phyloP scores from a whole-genome alignment of 1,140 invertebrate species.

The Caenorhabditis inopinata region DNA sequence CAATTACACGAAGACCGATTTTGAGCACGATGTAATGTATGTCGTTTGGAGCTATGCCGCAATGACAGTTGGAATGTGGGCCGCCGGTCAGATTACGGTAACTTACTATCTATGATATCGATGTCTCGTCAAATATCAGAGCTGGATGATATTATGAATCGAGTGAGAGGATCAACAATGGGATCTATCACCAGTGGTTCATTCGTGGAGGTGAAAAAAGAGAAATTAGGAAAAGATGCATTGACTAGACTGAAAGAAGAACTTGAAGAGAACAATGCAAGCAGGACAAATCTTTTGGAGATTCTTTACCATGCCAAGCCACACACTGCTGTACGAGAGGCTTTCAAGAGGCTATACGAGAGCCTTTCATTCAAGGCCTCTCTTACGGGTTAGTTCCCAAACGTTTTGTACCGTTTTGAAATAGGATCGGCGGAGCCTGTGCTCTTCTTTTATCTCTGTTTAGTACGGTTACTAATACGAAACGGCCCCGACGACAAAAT shows the following conservation, averaged over 20 bases:
- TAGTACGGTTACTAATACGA: too few relatives aligned
- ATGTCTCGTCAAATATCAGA: slow-evolving; percentile 27
- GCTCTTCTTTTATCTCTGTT: too few relatives aligned
- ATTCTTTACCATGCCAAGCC: slow-evolving; percentile 8
- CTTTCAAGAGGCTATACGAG: slow-evolving; percentile 34
- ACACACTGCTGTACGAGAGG: slow-evolving; percentile 41
- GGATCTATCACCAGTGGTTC: slow-evolving; percentile 20
- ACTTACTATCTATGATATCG: slow-evolving; percentile 58
- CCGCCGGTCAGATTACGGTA: slow-evolving; percentile 29
- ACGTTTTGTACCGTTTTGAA: too few relatives aligned
- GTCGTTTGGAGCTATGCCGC: slow-evolving; percentile 30
- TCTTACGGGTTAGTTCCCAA: slow-evolving; percentile 35
- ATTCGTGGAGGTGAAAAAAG: not conserved
- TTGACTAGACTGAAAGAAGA: slow-evolving; percentile 5
- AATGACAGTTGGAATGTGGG: slow-evolving; percentile 35
- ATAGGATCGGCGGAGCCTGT: not conserved
- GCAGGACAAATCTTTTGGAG: slow-evolving; percentile 32
- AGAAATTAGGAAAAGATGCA: not conserved
- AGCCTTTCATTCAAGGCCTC: slow-evolving; percentile 42
- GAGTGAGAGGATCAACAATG: slow-evolving; percentile 11
- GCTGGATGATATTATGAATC: not conserved
- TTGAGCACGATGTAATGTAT: slow-evolving; percentile 41
- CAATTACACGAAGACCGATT: slow-evolving; percentile 22
- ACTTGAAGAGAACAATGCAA: slow-evolving; percentile 30
- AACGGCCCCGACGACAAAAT: too few relatives aligned